Evolutionary conservation across 2,797 vertebrate genomes (phyloP).

Genomic region (Coendou prehensilis): DNA sequence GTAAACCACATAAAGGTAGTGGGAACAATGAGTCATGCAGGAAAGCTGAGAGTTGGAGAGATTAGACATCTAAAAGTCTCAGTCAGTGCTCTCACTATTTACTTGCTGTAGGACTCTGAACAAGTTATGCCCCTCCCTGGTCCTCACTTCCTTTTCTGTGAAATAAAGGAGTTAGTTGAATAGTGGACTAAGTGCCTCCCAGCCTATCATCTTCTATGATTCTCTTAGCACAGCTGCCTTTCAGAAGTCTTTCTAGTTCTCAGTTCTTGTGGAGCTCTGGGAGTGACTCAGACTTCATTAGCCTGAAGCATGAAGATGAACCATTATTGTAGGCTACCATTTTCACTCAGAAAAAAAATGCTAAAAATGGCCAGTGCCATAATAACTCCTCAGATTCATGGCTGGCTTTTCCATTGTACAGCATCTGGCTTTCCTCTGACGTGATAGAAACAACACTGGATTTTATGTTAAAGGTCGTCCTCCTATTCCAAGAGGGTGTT

Average conservation of each 20-base stretch:
- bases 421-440: not conserved
- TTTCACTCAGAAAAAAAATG: conserved; percentile 22
- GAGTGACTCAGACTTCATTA: conserved; percentile 58
- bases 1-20: not conserved
- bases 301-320: not conserved
- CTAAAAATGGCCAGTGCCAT: not conserved
- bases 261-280: not conserved
- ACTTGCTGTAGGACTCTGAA: not conserved
- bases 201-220: not conserved
- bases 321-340: conserved; percentile 4
- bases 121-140: not conserved
- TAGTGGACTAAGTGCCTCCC: conserved; percentile 12
- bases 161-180: conserved; percentile 33
- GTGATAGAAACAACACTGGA: not conserved
- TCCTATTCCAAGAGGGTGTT: not conserved
- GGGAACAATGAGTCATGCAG: not conserved
- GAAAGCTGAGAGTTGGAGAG: not conserved
- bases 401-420: not conserved
- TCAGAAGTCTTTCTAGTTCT: conserved; percentile 6
- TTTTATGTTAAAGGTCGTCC: conserved; percentile 8
- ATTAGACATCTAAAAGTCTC: not conserved
- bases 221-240: conserved; percentile 39
- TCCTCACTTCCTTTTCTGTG: conserved; percentile 49
- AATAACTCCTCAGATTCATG: not conserved
- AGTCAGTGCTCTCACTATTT: not conserved